Base-by-base conservation (phyloP, 2,113 vertebrate species). In the Girardinichthys multiradiatus region DNA sequence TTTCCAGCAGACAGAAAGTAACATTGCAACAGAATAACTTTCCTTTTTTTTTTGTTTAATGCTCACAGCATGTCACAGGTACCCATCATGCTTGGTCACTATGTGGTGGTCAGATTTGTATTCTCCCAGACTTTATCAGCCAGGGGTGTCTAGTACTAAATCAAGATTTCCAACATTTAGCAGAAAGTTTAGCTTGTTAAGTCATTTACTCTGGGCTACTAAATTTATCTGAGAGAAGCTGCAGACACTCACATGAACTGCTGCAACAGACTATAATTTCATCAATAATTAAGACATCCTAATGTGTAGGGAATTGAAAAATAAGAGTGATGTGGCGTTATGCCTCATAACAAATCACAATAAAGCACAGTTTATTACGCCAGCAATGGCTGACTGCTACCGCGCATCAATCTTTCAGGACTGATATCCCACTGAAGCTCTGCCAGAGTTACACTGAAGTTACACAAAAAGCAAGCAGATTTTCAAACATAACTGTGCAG, bases 321-420 rank as follows among this genome's bases (percentile, higher is more conserved):
- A 83, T 27, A 84, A 79, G 73, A 80, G 74, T 57, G 70, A 89
- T 86, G 79, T 57, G 57, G 63, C 37, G 54, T 68, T 75, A 68
- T 76, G 70, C 31, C 35, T 76, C 66, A 64, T 71, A 77, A 85
- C 77, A 86, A 91, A 89, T 91, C 81, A 86, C 80, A 89, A 86
- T 85, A 80, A 90, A 85, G 70, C 76, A 85, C 69, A 63, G 73
- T 82, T 84, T 72, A 90, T 91, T 91, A 93, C 79, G 58, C 73
- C 72, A 74, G 64, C 63, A 80, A 71, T 74, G 66, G 72, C 79
- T 83, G 68, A 83, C 72, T 86, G 86, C 86, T 85, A 81, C 57
- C 33, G 48, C 35, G 78, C 81, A 92, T 91, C 76, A 82, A 78
- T 92, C 83, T 87, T 87, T 85, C 28, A 71, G 78, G 72, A 87